Evolutionary conservation across 2,113 vertebrate species (phyloP).

Genomic region (Sarotherodon lohbergeri): DNA sequence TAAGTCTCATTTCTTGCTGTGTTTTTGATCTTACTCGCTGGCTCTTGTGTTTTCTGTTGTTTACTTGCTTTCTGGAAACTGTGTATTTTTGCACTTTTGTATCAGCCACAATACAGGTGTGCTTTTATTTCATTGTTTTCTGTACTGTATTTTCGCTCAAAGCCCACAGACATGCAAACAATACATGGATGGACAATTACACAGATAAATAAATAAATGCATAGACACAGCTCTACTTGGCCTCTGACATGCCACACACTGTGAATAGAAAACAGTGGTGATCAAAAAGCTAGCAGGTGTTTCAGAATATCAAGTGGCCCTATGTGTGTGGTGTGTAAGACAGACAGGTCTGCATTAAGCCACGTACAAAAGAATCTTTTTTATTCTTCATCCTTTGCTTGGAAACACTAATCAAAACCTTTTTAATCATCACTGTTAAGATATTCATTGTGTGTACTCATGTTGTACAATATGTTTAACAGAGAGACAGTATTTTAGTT

Average conservation of each 20-base stretch:
- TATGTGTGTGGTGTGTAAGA: neutral
- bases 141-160: neutral
- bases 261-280: neutral
- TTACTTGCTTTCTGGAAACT: neutral
- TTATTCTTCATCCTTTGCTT: neutral
- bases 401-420: neutral
- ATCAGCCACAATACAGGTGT: neutral
- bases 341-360: neutral
- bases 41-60: neutral
- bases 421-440: neutral
- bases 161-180: neutral
- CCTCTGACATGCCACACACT: neutral
- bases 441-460: too few relatives aligned
- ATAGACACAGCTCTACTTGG: neutral
- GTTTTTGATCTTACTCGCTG: neutral
- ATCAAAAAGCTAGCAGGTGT: slow-evolving; percentile 4
- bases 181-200: neutral
- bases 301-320: neutral
- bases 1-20: neutral
- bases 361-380: neutral
- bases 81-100: neutral
- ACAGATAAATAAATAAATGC: neutral
- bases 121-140: neutral
- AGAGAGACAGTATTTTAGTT: too few relatives aligned
- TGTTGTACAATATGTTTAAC: too few relatives aligned